Evolutionary conservation across 2,113 vertebrate species (phyloP), one percentile per base, ranked within the genome.

Genomic region (Scomber colias): DNA sequence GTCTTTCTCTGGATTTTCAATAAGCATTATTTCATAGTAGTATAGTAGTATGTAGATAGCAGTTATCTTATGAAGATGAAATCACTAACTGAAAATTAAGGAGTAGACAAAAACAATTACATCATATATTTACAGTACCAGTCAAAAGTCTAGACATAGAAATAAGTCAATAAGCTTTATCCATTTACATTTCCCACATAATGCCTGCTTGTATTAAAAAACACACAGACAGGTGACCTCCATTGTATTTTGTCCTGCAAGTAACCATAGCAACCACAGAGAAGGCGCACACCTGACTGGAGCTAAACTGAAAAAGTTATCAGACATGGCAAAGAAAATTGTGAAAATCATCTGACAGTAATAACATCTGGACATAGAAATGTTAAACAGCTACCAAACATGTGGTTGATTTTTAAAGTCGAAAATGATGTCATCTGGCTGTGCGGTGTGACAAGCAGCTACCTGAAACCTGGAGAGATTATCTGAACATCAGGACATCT

Each of bases 221-320:
- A 53, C n/a, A 49, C 61, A 45, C 64, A 16, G 49, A 60, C 45
- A 40, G 50, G 56, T 74, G 65, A 78, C 66, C 64, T 57, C 13
- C 45, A 19, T 30, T 59, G 62, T 27, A 11, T 51, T 30, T 54
- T 35, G 46, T 10, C 17, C 49, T 48, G 49, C 14, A 21, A 2
- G 77, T 86, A 60, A 69, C 77, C 24, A 69, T 77, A 49, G 64
- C 27, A 81, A 83, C 79, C 44, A 44, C 4, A 65, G 27, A 59
- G 17, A 30, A 71, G 4, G 27, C 44, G 35, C 6, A 46, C 17
- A 61, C 56, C 21, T 51, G 16, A 31, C 19, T 35, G 40, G 17
- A 59, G 45, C 19, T 51, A 19, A 61, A 31, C 9, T 40, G 35
- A 40, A 40, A 9, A 40, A 40, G 35, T 40, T 40, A 31, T 49